Evolutionary conservation across 2,113 vertebrate species (phyloP).

Genomic region (Triplophysa dalaica): DNA sequence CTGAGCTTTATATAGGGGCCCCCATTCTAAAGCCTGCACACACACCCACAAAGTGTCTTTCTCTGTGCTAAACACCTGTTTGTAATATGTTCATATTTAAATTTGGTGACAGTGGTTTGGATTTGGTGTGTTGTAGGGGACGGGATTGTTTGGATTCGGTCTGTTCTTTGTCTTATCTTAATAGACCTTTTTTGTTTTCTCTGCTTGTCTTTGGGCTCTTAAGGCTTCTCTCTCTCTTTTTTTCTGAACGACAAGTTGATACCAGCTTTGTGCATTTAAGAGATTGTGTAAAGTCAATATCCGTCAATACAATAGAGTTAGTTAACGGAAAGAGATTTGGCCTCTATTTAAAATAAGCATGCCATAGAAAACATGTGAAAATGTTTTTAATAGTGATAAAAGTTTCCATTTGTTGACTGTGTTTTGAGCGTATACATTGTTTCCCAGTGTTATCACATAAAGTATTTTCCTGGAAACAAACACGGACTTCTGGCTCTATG

Average conservation of each 20-base stretch:
- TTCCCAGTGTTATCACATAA: constrained; percentile 11
- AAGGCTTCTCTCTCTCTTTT: neutral
- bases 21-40: neutral
- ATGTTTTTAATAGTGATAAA: constrained; percentile 29
- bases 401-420: neutral
- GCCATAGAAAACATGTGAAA: neutral
- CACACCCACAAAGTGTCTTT: neutral
- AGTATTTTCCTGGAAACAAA: constrained; percentile 25
- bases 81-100: constrained; percentile 5
- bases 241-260: constrained; percentile 49
- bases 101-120: neutral
- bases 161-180: neutral
- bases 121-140: neutral
- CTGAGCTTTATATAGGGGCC: constrained; percentile 17
- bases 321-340: constrained; percentile 6
- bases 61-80: neutral
- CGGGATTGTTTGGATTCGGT: neutral
- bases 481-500: neutral
- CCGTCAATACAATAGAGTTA: constrained; percentile 46
- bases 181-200: neutral
- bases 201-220: neutral
- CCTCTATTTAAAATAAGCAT: constrained; percentile 34
- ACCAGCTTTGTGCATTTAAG: constrained; percentile 48
- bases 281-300: constrained; percentile 44
- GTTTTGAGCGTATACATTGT: constrained; percentile 23